Base-by-base conservation (phyloP, 2,888 invertebrate genomes). In the Ommatoiulus sabulosus region DNA sequence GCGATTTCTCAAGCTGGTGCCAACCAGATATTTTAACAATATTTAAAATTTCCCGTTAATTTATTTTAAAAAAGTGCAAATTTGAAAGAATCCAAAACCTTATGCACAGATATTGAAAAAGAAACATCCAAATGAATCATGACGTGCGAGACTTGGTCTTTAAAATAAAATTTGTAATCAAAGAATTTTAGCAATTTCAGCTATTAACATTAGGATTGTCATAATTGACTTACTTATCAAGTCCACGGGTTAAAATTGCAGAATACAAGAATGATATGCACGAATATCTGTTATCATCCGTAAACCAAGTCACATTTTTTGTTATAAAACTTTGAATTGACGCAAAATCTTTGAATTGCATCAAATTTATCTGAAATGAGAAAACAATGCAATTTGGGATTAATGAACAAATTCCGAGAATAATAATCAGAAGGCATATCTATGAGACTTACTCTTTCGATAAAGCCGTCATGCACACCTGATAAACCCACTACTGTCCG, bases 181-280 rank as follows among this genome's bases (percentile, higher is more conserved):
- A 35, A 1, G 35, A 35, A 35, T 35, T 35, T 35, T 35, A 1
- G 35, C 35, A 35, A 35, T 35, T 35, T 35, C n/a, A n/a, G n/a
- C n/a, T n/a, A n/a, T n/a, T n/a, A n/a, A n/a, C n/a, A n/a, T n/a
- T 35, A 35, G 35, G 35, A 35, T 35, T 84, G 35, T 17, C 35
- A 44, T 44, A 44, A 17, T 86, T 20, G 15, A 44, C 92, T 92
- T 91, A 93, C 93, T 90, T 91, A 63, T 92, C 91, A 48, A 93
- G 90, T 84, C 93, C 93, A 88, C 93, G 90, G 3, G 93, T 93
- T 20, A 94, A 91, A 85, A 94, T 92, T 52, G 92, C 92, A n/a
- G 94, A 94, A 90, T 93, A 93, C 15, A 94, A 91, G 15, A 93
- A 91, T 10, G 92, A 90, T 35, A 93, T 91, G 35, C 92, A 93